These are phyloP conservation scores for Pomacea maculata DNA, from an alignment of 1,140 invertebrate genomes.

Conservation along the genomic window DNA sequence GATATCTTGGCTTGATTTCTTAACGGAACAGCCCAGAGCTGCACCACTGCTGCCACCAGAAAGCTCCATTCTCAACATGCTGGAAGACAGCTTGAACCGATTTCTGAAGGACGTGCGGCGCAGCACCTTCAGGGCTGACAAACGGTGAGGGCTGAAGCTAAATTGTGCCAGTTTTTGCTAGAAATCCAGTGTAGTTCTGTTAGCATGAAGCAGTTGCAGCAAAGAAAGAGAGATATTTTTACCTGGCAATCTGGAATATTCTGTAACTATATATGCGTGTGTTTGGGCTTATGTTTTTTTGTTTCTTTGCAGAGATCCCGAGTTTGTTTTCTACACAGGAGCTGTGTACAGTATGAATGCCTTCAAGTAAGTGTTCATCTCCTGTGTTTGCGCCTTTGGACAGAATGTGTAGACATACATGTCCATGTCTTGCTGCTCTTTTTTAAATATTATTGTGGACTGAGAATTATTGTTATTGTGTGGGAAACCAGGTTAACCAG, in stretches of 20 bases:
- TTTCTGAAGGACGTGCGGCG: conserved; percentile 65
- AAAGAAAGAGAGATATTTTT: background rate
- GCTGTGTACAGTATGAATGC: conserved; percentile 82
- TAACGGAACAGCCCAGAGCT: conserved; percentile 76
- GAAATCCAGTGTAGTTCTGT: background rate
- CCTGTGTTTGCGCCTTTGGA: background rate
- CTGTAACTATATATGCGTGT: background rate
- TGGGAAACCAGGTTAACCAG: too few species aligned
- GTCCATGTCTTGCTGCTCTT: background rate
- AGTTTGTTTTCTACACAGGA: conserved; percentile 90
- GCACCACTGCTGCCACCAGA: conserved; percentile 78
- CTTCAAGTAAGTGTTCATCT: conserved; percentile 77
- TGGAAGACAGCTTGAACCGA: conserved; percentile 76
- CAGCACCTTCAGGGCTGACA: conserved; percentile 62
- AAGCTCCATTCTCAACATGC: conserved; percentile 70
- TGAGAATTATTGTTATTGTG: too few species aligned
- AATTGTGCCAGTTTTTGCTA: background rate
- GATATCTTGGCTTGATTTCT: conserved; percentile 78
- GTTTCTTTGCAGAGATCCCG: conserved; percentile 77
- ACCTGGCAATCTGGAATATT: background rate
- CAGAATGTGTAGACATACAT: background rate
- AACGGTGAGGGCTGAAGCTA: conserved; percentile 49
- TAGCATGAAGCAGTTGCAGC: background rate
- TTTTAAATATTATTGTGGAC: background rate
- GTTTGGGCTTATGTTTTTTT: conserved; percentile 16